Percentiles rank a stretch among this genome's conserved stretches.
These are phyloP conservation scores for Sterrhoptilus dennistouni DNA, from an alignment of 2,113 vertebrate species.

Conservation along the genomic window DNA sequence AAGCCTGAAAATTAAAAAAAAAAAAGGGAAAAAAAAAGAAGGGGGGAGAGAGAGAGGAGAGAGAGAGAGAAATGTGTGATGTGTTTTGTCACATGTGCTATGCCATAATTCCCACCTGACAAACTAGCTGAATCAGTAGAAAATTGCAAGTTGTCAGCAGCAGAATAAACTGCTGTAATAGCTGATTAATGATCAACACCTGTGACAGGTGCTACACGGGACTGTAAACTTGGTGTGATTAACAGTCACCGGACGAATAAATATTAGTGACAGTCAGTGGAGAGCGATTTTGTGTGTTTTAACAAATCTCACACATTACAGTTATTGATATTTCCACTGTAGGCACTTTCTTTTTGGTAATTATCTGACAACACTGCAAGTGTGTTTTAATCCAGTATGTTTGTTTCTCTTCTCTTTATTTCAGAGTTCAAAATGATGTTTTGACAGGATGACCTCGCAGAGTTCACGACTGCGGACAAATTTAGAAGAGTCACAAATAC, in stretches of 20 bases:
- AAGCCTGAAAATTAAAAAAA: slow-evolving; percentile 71
- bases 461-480: slow-evolving; percentile 44
- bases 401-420: slow-evolving; percentile 67
- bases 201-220: slow-evolving; percentile 92
- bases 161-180: slow-evolving; percentile 97
- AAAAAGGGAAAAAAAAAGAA: slow-evolving; percentile 46
- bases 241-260: slow-evolving; percentile 86
- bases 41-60: slow-evolving; percentile 50
- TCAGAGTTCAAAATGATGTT: slow-evolving; percentile 54
- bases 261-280: slow-evolving; percentile 80
- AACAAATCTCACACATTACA: slow-evolving; percentile 75
- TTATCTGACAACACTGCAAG: slow-evolving; percentile 64
- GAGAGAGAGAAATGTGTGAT: slow-evolving; percentile 82
- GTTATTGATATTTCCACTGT: slow-evolving; percentile 81
- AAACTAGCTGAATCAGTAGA: slow-evolving; percentile 94
- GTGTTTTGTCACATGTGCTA: slow-evolving; percentile 98
- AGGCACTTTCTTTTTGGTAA: slow-evolving; percentile 66
- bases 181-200: slow-evolving; percentile 99
- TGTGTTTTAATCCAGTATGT: slow-evolving; percentile 46
- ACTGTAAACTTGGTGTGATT: slow-evolving; percentile 86
- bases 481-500: neutral
- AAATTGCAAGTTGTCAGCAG: slow-evolving; percentile 99
- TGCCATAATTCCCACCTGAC: slow-evolving; percentile 99
- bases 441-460: slow-evolving; percentile 68
- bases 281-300: slow-evolving; percentile 79